These are phyloP conservation scores for Aythya baeri DNA, from an alignment of 2,113 vertebrate genomes.

Conservation along the genomic window DNA sequence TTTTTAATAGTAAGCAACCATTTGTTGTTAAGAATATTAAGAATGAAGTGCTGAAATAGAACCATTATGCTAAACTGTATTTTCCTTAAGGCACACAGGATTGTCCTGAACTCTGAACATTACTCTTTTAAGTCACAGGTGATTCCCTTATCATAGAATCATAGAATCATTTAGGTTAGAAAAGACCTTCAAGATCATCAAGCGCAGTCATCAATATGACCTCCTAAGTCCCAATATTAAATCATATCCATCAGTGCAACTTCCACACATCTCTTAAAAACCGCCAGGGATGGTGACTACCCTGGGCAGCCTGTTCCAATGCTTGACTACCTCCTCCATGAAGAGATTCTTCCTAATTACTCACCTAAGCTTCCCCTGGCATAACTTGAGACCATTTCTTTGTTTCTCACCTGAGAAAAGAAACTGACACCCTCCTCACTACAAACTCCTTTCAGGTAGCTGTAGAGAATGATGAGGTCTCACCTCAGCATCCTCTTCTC, in stretches of 20 bases:
- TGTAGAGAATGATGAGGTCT: too few species aligned
- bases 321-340: neutral
- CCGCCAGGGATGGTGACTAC: neutral
- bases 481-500: neutral
- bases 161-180: neutral
- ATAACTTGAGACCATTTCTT: neutral
- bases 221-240: neutral
- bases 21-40: neutral
- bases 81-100: neutral
- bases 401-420: neutral
- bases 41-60: neutral
- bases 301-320: neutral
- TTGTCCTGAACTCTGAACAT: neutral
- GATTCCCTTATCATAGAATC: neutral
- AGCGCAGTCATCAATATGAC: neutral
- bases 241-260: neutral
- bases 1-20: neutral
- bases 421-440: too few species aligned
- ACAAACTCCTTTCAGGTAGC: too few species aligned
- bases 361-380: neutral
- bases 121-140: neutral
- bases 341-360: neutral
- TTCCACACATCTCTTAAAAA: neutral
- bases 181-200: neutral
- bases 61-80: neutral